Evolutionary conservation across 2,888 invertebrate species (phyloP).

Genomic region (Pseudanteris insignis): DNA sequence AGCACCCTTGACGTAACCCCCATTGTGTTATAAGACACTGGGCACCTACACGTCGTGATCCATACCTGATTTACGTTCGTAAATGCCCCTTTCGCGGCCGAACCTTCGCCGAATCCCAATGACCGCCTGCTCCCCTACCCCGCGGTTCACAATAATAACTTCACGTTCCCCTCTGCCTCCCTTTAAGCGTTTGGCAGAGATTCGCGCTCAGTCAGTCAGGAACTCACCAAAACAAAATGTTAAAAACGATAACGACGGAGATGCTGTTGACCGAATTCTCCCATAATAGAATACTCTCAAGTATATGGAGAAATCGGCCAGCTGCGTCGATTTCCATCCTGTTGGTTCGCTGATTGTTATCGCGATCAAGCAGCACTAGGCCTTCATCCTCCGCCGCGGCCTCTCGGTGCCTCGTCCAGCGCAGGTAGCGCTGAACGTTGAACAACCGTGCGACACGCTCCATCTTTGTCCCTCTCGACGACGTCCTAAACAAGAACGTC

Average conservation of each 20-base stretch:
- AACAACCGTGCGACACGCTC: conserved; percentile 55
- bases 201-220: background rate
- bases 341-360: conserved; percentile 19
- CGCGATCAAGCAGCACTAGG: conserved; percentile 25
- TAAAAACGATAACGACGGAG: conserved; percentile 58
- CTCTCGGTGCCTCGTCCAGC: conserved; percentile 28
- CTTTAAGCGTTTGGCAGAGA: conserved; percentile 1
- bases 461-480: conserved; percentile 51
- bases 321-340: too few relatives aligned
- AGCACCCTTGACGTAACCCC: background rate
- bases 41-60: background rate
- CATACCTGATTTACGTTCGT: conserved; percentile 23
- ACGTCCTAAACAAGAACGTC: conserved; percentile 11
- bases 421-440: conserved; percentile 50
- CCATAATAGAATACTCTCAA: conserved; percentile 60
- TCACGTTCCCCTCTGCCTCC: background rate
- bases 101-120: conserved; percentile 29
- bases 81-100: conserved; percentile 30
- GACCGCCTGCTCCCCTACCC: conserved; percentile 12
- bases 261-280: conserved; percentile 59
- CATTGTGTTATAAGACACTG: background rate
- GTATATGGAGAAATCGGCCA: conserved; percentile 49
- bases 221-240: conserved; percentile 62
- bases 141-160: conserved; percentile 18
- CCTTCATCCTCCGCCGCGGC: conserved; percentile 14